phyloP scores from a whole-genome alignment of 2,888 invertebrate genomes.

The Mythimna loreyi region DNA sequence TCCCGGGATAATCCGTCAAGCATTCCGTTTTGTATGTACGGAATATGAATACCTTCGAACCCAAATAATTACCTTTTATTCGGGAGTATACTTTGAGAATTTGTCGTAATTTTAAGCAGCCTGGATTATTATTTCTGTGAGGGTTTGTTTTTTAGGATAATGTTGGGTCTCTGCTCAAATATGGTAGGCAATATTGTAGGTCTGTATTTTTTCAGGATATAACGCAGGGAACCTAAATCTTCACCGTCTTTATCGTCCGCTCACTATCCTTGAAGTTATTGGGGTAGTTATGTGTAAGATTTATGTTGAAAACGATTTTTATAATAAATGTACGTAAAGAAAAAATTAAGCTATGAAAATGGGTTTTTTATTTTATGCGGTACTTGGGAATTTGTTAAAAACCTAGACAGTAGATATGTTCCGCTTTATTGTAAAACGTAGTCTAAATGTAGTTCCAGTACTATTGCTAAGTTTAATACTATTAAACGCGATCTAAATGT shows the following conservation, averaged over 20 bases:
- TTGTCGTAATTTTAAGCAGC: conserved; percentile 40
- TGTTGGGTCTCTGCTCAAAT: conserved; percentile 1
- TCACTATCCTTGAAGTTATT: conserved; percentile 35
- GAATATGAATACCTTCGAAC: conserved; percentile 54
- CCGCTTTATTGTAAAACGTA: too few relatives aligned
- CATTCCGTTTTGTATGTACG: conserved; percentile 57
- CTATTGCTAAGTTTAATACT: too few relatives aligned
- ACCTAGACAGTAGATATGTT: too few relatives aligned
- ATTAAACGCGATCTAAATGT: too few relatives aligned
- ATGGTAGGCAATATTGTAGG: conserved; percentile 13
- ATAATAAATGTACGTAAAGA: neutral
- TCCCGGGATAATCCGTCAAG: conserved; percentile 61
- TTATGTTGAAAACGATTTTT: conserved; percentile 8
- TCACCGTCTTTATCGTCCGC: conserved; percentile 6
- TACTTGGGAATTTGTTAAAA: neutral
- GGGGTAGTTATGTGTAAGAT: conserved; percentile 8
- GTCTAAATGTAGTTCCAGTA: too few relatives aligned
- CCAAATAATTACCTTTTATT: conserved; percentile 59
- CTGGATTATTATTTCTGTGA: conserved; percentile 26
- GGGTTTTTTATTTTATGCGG: neutral
- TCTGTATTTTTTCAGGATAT: conserved; percentile 14
- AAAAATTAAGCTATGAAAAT: neutral
- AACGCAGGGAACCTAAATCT: conserved; percentile 23
- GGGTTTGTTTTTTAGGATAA: conserved; percentile 21
- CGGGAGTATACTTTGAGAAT: conserved; percentile 36